phyloP scores from a whole-genome alignment of 2,113 vertebrate species.

The Hypanus sabinus region DNA sequence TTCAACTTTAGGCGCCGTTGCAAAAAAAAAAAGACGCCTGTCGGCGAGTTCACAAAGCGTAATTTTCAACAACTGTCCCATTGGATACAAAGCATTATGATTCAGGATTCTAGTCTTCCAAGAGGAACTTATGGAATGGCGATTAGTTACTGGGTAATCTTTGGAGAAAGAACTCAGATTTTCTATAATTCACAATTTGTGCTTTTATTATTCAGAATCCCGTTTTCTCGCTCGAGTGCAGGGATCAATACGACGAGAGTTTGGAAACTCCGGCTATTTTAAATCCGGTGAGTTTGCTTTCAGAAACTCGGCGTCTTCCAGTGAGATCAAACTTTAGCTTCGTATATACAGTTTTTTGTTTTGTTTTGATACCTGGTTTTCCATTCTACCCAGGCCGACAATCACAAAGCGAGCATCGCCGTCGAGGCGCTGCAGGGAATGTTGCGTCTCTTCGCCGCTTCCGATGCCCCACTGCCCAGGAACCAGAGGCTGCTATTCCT shows the following conservation, averaged over 20 bases:
- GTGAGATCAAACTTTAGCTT: background rate
- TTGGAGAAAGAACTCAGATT: background rate
- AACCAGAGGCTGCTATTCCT: slow-evolving; percentile 43
- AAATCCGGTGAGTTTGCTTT: background rate
- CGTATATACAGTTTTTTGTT: background rate
- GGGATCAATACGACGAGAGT: background rate
- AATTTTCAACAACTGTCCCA: background rate
- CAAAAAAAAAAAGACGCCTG: too few species aligned
- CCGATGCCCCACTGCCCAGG: slow-evolving; percentile 42
- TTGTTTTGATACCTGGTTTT: background rate
- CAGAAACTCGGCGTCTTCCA: background rate
- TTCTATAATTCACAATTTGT: background rate
- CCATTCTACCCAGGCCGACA: slow-evolving; percentile 45
- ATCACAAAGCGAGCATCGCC: slow-evolving; percentile 44
- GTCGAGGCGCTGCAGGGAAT: slow-evolving; percentile 47
- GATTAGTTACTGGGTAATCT: background rate
- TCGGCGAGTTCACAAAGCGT: too few species aligned
- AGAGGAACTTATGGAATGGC: background rate
- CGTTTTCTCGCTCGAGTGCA: background rate
- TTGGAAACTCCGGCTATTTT: background rate
- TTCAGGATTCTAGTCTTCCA: background rate
- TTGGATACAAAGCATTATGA: background rate
- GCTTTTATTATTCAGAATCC: background rate
- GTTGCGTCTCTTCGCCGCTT: slow-evolving; percentile 47
- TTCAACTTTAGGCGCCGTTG: too few species aligned